Evolutionary conservation across 2,888 invertebrate genomes (phyloP).

Genomic region (Gandaritis pyraliata): DNA sequence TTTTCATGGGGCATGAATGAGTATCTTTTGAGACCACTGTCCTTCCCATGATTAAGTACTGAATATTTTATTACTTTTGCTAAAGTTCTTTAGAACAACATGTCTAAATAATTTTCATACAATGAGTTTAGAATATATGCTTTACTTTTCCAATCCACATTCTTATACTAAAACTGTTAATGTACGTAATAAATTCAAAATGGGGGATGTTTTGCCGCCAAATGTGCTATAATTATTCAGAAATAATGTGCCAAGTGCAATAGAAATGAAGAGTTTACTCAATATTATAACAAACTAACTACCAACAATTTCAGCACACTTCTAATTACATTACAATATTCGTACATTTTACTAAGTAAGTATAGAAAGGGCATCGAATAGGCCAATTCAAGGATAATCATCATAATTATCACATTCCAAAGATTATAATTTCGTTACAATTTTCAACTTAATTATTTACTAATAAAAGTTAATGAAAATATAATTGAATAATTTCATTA

Average conservation of each 20-base stretch:
- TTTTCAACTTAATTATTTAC: slow-evolving; percentile 40
- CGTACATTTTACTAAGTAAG: slow-evolving; percentile 17
- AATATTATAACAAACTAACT: slow-evolving; percentile 35
- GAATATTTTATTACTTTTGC: slow-evolving; percentile 46
- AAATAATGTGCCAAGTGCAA: slow-evolving; percentile 55
- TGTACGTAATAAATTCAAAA: slow-evolving; percentile 45
- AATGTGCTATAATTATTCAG: slow-evolving; percentile 51
- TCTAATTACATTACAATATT: slow-evolving; percentile 25
- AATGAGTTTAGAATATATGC: slow-evolving; percentile 81
- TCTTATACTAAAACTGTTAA: slow-evolving; percentile 41
- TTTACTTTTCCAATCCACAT: slow-evolving; percentile 59
- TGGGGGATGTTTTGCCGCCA: slow-evolving; percentile 45
- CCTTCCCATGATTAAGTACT: slow-evolving; percentile 52
- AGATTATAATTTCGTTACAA: slow-evolving; percentile 52
- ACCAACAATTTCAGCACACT: slow-evolving; percentile 23
- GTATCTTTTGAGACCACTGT: slow-evolving; percentile 45
- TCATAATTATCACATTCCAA: slow-evolving; percentile 55
- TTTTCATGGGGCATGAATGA: slow-evolving; percentile 6
- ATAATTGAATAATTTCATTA: slow-evolving; percentile 61
- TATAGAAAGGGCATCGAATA: slow-evolving; percentile 45
- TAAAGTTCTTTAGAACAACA: slow-evolving; percentile 52
- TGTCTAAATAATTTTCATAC: slow-evolving; percentile 60
- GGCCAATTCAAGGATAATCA: slow-evolving; percentile 60
- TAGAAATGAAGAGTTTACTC: slow-evolving; percentile 41
- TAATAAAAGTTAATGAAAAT: slow-evolving; percentile 47